phyloP scores from a whole-genome alignment of 2,113 vertebrate species.

The Pteruthius melanotis region DNA sequence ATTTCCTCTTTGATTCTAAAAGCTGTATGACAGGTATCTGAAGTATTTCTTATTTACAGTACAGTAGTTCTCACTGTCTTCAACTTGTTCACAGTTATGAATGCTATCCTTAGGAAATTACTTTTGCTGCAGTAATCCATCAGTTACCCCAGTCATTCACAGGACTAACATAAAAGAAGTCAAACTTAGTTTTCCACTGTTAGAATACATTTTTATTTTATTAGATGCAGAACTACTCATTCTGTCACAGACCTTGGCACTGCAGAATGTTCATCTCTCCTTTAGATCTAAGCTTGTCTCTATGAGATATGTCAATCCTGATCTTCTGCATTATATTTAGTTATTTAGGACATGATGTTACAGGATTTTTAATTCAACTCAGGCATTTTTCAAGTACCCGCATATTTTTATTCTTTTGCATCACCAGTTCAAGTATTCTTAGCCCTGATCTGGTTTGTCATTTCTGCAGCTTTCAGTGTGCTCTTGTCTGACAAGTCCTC shows the following conservation, averaged over 20 bases:
- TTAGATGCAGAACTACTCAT: background rate
- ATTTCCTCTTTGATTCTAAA: background rate
- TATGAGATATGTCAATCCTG: background rate
- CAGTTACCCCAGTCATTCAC: background rate
- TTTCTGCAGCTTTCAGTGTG: background rate
- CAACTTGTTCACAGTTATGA: background rate
- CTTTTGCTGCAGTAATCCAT: background rate
- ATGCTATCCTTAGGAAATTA: background rate
- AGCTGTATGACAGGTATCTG: background rate
- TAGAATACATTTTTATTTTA: background rate
- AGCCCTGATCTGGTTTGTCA: background rate
- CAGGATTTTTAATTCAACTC: background rate
- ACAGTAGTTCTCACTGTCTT: background rate
- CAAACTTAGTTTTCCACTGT: background rate
- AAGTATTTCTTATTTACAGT: background rate
- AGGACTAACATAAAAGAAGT: background rate
- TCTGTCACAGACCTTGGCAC: background rate
- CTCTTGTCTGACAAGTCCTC: constrained; percentile 16
- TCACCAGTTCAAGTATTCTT: background rate
- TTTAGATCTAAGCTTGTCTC: background rate
- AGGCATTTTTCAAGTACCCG: background rate
- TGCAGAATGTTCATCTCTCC: background rate
- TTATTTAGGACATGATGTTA: background rate
- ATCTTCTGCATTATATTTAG: background rate
- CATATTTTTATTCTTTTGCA: constrained; percentile 1